phyloP scores from a whole-genome alignment of 2,797 vertebrate species.

The Schizopygopsis pylzovi region DNA sequence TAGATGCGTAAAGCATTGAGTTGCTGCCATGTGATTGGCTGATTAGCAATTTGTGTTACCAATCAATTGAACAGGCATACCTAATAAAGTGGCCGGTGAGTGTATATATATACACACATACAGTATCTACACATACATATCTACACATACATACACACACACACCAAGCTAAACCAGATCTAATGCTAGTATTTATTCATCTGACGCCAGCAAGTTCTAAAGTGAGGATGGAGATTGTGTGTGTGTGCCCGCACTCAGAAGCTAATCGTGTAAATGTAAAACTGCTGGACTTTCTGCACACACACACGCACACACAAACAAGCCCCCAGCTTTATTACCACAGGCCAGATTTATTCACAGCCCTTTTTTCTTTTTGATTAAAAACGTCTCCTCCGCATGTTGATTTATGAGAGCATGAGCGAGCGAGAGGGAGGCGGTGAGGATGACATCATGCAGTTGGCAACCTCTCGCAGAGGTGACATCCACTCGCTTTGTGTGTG shows the following conservation, averaged over 20 bases:
- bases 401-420: constrained; percentile 75
- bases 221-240: neutral
- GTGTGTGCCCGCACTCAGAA: neutral
- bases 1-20: no score
- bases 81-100: no score
- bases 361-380: constrained; percentile 81
- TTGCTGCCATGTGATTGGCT: no score
- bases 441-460: constrained; percentile 79
- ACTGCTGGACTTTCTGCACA: constrained; percentile 30
- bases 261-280: constrained; percentile 47
- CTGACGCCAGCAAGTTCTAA: neutral
- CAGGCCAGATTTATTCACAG: constrained; percentile 74
- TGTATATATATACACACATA: no score
- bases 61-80: no score
- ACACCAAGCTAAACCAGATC: neutral
- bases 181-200: neutral
- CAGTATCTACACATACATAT: no score
- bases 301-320: constrained; percentile 47
- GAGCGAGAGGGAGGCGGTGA: constrained; percentile 44
- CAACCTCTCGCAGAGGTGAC: constrained; percentile 62
- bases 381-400: constrained; percentile 74
- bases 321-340: constrained; percentile 66
- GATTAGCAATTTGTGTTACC: no score
- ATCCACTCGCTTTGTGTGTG: constrained; percentile 50
- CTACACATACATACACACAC: no score